These are phyloP conservation scores for Brachymystax lenok DNA, from an alignment of 2,797 vertebrate genomes.

Conservation along the genomic window DNA sequence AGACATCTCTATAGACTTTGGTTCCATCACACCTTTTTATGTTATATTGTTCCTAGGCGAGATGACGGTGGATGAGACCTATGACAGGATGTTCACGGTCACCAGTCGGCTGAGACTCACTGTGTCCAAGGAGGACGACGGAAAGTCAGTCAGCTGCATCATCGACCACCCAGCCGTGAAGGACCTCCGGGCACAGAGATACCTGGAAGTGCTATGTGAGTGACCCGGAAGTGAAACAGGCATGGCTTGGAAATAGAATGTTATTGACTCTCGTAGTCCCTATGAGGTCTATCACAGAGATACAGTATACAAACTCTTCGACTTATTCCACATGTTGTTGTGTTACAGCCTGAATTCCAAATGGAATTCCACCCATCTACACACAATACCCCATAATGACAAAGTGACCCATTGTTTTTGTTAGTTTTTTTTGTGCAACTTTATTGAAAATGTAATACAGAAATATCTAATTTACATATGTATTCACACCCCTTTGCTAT, in stretches of 20 bases:
- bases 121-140: slow-evolving; percentile 93
- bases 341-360: no score
- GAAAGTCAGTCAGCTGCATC: slow-evolving; percentile 91
- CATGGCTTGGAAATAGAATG: slow-evolving; percentile 16
- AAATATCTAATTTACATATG: no score
- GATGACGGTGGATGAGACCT: slow-evolving; percentile 88
- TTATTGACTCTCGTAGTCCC: not conserved
- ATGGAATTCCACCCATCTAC: no score
- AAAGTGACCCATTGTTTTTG: no score
- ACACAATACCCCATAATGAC: no score
- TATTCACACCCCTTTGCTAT: no score
- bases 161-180: slow-evolving; percentile 96
- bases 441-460: no score
- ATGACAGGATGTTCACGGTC: slow-evolving; percentile 94
- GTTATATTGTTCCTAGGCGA: slow-evolving; percentile 76
- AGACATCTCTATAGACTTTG: slow-evolving; percentile 37
- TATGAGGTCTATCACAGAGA: not conserved
- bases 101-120: slow-evolving; percentile 89
- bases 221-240: slow-evolving; percentile 54
- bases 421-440: no score
- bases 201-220: slow-evolving; percentile 97
- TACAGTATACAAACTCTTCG: no score
- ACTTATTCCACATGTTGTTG: no score
- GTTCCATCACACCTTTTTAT: slow-evolving; percentile 29
- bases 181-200: slow-evolving; percentile 91